Evolutionary conservation across 2,888 invertebrate genomes (phyloP).

Genomic region (Steinernema carpocapsae): DNA sequence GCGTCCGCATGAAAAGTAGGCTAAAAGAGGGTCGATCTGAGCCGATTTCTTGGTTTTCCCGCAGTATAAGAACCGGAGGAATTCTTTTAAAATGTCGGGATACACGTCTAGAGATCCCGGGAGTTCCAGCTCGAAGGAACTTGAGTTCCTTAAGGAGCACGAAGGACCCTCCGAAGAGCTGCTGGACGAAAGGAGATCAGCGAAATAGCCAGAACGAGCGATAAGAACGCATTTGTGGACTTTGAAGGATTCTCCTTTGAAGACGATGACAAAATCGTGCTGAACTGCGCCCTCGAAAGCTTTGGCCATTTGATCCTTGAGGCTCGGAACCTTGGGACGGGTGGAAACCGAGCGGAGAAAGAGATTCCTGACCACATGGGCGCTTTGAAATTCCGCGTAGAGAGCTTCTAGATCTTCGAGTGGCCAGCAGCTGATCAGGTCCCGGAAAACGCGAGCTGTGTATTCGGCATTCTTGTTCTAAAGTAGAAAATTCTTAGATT

Average conservation of each 20-base stretch:
- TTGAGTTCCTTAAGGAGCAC: neutral
- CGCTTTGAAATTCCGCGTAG: conserved; percentile 33
- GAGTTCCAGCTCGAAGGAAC: conserved; percentile 9
- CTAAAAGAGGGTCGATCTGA: neutral
- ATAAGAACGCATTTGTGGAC: conserved; percentile 12
- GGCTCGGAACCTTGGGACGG: neutral
- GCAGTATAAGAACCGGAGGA: conserved; percentile 7
- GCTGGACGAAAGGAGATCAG: conserved; percentile 13
- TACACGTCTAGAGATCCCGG: neutral
- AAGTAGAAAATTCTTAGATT: neutral
- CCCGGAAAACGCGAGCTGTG: conserved; percentile 40
- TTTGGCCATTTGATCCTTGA: neutral
- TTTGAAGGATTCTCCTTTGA: neutral
- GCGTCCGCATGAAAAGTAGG: neutral
- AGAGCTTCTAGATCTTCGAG: conserved; percentile 41
- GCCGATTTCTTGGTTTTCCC: neutral
- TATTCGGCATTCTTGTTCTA: conserved; percentile 6
- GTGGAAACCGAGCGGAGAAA: conserved; percentile 21
- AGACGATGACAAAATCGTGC: neutral
- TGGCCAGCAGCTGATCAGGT: conserved; percentile 52
- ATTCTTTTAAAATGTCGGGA: neutral
- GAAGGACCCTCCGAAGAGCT: neutral
- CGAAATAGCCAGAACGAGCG: conserved; percentile 16
- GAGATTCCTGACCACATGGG: conserved; percentile 27
- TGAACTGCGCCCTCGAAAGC: conserved; percentile 4